Evolutionary conservation across 2,797 vertebrate species (phyloP).

Genomic region (Urosaurus nigricauda): DNA sequence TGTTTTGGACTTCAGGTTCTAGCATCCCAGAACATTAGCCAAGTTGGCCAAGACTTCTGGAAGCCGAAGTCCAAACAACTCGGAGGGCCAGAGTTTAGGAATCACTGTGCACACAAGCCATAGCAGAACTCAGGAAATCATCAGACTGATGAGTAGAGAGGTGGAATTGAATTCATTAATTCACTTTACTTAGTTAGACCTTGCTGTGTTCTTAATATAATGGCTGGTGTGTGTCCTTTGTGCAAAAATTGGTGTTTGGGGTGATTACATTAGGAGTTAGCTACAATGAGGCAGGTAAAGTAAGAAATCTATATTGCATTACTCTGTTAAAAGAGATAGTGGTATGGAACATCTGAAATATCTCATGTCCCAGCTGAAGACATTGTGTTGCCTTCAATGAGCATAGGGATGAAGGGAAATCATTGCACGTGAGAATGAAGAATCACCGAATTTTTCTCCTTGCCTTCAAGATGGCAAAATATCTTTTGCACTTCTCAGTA

Average conservation of each 20-base stretch:
- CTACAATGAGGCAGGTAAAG: background rate
- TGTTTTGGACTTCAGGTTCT: too few species aligned
- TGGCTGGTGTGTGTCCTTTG: background rate
- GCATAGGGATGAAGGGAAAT: too few species aligned
- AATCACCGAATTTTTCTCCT: too few species aligned
- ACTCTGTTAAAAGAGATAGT: too few species aligned
- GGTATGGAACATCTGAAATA: background rate
- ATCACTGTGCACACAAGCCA: too few species aligned
- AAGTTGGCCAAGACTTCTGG: too few species aligned
- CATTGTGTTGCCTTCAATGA: background rate
- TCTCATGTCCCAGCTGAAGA: background rate
- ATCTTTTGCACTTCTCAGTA: too few species aligned
- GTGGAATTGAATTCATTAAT: background rate
- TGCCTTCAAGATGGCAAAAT: too few species aligned
- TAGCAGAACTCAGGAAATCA: background rate
- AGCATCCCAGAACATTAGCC: too few species aligned
- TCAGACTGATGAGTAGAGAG: background rate
- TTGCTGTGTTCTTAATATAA: background rate
- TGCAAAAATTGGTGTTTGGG: background rate
- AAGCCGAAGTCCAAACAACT: too few species aligned
- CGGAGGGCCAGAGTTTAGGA: too few species aligned
- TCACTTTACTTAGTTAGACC: background rate
- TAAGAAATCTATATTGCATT: background rate
- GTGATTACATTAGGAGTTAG: background rate
- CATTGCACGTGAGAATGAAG: too few species aligned